These are phyloP conservation scores for Cyanoramphus novaezelandiae DNA, from an alignment of 2,113 vertebrate genomes.

Conservation along the genomic window DNA sequence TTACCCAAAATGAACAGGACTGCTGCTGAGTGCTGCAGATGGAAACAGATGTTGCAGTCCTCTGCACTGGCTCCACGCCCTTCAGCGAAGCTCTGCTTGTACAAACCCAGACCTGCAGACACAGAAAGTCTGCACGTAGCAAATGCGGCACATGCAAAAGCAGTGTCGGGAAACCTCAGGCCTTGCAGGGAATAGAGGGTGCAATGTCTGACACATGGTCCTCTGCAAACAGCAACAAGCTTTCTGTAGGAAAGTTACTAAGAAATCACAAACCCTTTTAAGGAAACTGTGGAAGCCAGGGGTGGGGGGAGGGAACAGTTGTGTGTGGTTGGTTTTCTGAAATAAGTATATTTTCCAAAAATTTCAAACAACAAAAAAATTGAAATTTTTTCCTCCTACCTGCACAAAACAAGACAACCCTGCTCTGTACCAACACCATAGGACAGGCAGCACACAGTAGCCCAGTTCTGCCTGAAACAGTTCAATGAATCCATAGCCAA, in stretches of 20 bases:
- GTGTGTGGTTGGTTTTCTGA: neutral
- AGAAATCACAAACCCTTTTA: neutral
- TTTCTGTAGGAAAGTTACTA: neutral
- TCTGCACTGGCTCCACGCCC: rapidly evolving
- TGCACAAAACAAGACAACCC: neutral
- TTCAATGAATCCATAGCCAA: neutral
- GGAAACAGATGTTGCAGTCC: neutral
- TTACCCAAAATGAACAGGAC: neutral
- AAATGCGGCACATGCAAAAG: neutral
- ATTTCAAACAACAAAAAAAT: neutral
- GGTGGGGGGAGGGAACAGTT: too few species aligned
- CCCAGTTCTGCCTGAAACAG: neutral
- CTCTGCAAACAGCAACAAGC: neutral
- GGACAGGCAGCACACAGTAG: neutral
- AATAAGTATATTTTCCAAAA: neutral
- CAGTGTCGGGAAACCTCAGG: neutral
- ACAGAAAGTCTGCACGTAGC: neutral
- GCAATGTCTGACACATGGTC: rapidly evolving
- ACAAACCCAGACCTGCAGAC: neutral
- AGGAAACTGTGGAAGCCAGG: neutral
- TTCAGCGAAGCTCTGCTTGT: neutral
- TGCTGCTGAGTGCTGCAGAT: neutral
- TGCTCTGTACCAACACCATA: neutral
- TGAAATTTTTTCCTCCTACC: neutral
- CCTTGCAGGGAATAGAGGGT: neutral